Base-by-base conservation (phyloP, 2,797 vertebrate genomes). In the Tympanoctomys barrerae region DNA sequence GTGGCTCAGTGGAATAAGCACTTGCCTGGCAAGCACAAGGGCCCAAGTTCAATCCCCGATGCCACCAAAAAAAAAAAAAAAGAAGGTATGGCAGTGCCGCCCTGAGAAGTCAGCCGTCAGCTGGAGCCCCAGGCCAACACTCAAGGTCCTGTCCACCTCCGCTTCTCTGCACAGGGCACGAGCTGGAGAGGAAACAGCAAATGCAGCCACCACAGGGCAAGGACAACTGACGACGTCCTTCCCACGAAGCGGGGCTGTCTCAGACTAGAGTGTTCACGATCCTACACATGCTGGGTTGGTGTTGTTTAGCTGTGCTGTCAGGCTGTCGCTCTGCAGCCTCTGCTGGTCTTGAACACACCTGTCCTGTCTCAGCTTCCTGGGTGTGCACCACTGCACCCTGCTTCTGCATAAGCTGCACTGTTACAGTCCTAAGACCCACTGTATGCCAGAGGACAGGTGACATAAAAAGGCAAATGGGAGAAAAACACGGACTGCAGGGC, bases 111-210 rank as follows among this genome's bases (percentile, higher is more conserved):
- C 13, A 13, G 31, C 39, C 22, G 7, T n/a, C 39, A 31, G 31
- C 78, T 61, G 10, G 42, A 0, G 39, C 46, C 54, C 79, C 36
- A 62, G 59, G 59, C 78, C 5, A 83, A 26, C 3, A 42, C n/a
- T 1, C 13, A 33, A 10, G 22, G 36, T 11, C 11, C 68, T 2
- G 1, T 36, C 31, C 36, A 7, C 31, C 19, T n/a, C 2, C 13
- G 39, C 68, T 31, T 82, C n/a, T 24, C 52, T 46, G 7, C 0
- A 31, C 0, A 3, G 1, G 5, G 24, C n/a, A 18, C 0, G 42
- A 54, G 73, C 52, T 7, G 21, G 39, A 66, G 24, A 59, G 52
- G n/a, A 77, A 54, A 54, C 16, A 16, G 66, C 33, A 39, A 21
- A 33, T 2, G 1, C 9, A 8, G 28, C 26, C 9, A 19, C 31